phyloP scores from a whole-genome alignment of 2,113 vertebrate species.

The Poeciliopsis retropinna region DNA sequence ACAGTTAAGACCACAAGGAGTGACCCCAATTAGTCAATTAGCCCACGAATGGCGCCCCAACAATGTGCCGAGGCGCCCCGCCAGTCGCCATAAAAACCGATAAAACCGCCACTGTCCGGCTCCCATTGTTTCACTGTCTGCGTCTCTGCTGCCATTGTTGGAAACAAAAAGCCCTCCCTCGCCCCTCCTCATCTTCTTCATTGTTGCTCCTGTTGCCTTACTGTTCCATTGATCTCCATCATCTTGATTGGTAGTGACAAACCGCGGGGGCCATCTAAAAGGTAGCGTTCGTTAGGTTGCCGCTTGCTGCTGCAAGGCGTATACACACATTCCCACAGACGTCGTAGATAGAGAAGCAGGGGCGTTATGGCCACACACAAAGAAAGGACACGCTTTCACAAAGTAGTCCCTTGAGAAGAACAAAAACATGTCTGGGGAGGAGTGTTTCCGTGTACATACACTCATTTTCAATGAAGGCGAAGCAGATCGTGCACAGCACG shows the following conservation, averaged over 20 bases:
- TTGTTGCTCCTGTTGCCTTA: slow-evolving; percentile 10
- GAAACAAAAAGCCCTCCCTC: background rate
- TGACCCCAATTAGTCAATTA: slow-evolving; percentile 66
- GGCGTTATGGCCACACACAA: slow-evolving; percentile 1
- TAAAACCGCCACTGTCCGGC: slow-evolving; percentile 37
- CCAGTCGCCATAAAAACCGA: slow-evolving; percentile 15
- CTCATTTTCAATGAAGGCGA: slow-evolving; percentile 17
- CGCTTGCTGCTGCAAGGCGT: slow-evolving; percentile 38
- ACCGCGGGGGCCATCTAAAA: slow-evolving; percentile 53
- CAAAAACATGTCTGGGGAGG: slow-evolving; percentile 16
- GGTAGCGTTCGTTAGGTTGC: slow-evolving; percentile 66
- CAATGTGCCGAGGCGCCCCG: slow-evolving; percentile 14
- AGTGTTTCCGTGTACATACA: slow-evolving; percentile 34
- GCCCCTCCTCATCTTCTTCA: slow-evolving; percentile 15
- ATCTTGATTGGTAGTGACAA: slow-evolving; percentile 71
- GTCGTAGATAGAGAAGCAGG: slow-evolving; percentile 7
- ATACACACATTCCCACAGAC: slow-evolving; percentile 52
- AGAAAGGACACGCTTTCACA: slow-evolving; percentile 23
- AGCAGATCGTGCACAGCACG: background rate
- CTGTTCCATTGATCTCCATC: slow-evolving; percentile 62
- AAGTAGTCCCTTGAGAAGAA: slow-evolving; percentile 51
- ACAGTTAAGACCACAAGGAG: slow-evolving; percentile 56
- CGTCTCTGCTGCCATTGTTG: slow-evolving; percentile 45
- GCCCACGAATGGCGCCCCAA: slow-evolving; percentile 30
- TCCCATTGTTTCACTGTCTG: slow-evolving; percentile 63